Evolutionary conservation across 1,140 invertebrate genomes (phyloP).

Genomic region (Scaptomyza montana): DNA sequence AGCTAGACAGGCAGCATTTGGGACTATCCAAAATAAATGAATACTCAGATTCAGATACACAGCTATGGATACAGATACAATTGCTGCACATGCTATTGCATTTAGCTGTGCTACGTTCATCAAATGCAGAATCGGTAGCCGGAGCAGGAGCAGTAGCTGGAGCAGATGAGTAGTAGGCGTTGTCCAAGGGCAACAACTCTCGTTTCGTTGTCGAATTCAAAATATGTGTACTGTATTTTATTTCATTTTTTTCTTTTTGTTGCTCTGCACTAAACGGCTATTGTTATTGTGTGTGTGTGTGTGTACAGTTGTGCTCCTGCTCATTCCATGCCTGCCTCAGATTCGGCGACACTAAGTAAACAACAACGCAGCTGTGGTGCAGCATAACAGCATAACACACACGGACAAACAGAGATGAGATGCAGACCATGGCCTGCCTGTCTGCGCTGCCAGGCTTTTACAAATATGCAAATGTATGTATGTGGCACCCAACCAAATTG

Average conservation of each 20-base stretch:
- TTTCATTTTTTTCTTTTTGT: constrained; percentile 71
- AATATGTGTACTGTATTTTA: constrained; percentile 63
- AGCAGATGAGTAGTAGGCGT: background rate
- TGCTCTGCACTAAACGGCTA: constrained; percentile 40
- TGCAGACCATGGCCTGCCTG: constrained; percentile 27
- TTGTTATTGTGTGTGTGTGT: constrained; percentile 16
- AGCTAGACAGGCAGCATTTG: constrained; percentile 16
- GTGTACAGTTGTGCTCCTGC: background rate
- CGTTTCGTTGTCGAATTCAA: constrained; percentile 60
- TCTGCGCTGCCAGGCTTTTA: constrained; percentile 53
- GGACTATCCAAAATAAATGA: constrained; percentile 60
- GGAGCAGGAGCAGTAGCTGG: background rate
- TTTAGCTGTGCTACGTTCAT: constrained; percentile 52
- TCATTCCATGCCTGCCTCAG: constrained; percentile 47
- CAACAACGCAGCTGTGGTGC: constrained; percentile 71
- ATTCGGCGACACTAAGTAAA: constrained; percentile 80
- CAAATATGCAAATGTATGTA: constrained; percentile 71
- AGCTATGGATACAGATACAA: constrained; percentile 27
- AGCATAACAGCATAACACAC: constrained; percentile 55
- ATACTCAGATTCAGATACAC: constrained; percentile 35
- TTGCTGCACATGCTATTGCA: constrained; percentile 25
- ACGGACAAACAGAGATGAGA: background rate
- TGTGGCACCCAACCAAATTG: constrained; percentile 12
- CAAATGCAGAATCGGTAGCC: constrained; percentile 51
- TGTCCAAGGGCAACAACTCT: constrained; percentile 22